phyloP scores from a whole-genome alignment of 2,113 vertebrate species.

The Sebastes schlegelii region DNA sequence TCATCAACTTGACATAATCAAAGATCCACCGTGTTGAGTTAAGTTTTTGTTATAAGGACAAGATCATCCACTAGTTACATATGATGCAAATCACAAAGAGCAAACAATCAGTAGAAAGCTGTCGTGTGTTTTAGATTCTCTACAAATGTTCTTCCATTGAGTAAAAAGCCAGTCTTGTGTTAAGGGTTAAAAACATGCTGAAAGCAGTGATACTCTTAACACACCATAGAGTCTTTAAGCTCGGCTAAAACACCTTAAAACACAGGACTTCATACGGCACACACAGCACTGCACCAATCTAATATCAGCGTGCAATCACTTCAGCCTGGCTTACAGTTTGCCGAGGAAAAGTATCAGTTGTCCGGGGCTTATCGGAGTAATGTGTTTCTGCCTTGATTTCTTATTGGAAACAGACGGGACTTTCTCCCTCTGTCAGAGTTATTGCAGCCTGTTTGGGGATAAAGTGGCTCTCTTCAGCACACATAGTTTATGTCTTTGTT shows the following conservation, averaged over 20 bases:
- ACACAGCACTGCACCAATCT: background rate
- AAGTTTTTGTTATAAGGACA: background rate
- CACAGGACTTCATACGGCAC: background rate
- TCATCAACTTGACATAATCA: background rate
- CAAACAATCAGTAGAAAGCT: background rate
- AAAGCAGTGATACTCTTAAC: background rate
- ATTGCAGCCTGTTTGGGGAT: conserved; percentile 42
- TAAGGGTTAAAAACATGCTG: conserved; percentile 2
- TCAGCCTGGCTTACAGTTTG: conserved; percentile 19
- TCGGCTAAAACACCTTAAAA: background rate
- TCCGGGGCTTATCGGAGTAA: conserved; percentile 24
- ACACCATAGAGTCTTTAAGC: background rate
- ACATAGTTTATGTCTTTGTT: conserved; percentile 68
- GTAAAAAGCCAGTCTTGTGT: background rate
- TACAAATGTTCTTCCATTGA: background rate
- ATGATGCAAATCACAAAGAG: background rate
- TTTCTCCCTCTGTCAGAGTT: conserved; percentile 44
- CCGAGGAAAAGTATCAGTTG: conserved; percentile 36
- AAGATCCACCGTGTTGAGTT: background rate
- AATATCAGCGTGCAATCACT: conserved; percentile 11
- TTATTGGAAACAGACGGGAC: conserved; percentile 47
- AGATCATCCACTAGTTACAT: background rate
- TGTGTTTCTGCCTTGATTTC: conserved; percentile 15
- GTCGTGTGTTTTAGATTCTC: background rate
- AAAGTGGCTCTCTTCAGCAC: conserved; percentile 36